These are phyloP conservation scores for Diachasma alloeum DNA, from an alignment of 1,140 invertebrate genomes.

Conservation along the genomic window DNA sequence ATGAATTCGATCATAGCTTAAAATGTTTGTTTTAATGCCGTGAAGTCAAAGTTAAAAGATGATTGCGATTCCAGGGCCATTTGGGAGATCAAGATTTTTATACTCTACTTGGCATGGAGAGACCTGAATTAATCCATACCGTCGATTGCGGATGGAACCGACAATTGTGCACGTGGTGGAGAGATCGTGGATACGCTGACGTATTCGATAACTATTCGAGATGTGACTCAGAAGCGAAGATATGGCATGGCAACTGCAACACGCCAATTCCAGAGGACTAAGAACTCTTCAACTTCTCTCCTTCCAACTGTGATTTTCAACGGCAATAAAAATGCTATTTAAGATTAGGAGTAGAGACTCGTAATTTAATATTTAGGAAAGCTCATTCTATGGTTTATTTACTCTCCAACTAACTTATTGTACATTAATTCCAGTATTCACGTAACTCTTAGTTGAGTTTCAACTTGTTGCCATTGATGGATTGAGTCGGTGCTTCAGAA, in stretches of 20 bases:
- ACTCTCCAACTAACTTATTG: neutral
- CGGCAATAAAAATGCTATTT: neutral
- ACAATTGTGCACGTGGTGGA: conserved; percentile 88
- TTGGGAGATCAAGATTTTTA: conserved; percentile 91
- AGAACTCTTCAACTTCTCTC: neutral
- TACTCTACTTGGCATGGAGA: conserved; percentile 77
- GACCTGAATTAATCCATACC: conserved; percentile 78
- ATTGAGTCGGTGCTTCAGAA: too few relatives aligned
- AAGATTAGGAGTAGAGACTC: neutral
- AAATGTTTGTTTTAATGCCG: too few relatives aligned
- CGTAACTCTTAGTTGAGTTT: neutral
- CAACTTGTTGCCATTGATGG: neutral
- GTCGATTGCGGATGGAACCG: conserved; percentile 86
- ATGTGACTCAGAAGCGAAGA: conserved; percentile 75
- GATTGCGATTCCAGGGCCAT: conserved; percentile 77
- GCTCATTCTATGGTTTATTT: neutral
- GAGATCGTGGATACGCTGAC: conserved; percentile 78
- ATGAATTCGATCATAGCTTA: too few relatives aligned
- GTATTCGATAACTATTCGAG: conserved; percentile 80
- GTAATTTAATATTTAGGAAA: neutral
- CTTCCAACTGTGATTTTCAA: conserved; percentile 14
- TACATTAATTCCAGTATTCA: conserved; percentile 11
- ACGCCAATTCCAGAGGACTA: conserved; percentile 73
- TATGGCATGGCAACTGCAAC: conserved; percentile 90
- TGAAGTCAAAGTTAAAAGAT: too few relatives aligned